Percentiles rank a stretch among this genome's conserved stretches.
phyloP scores from a whole-genome alignment of 2,797 vertebrate genomes.

The Enteromius fasciolatus region DNA sequence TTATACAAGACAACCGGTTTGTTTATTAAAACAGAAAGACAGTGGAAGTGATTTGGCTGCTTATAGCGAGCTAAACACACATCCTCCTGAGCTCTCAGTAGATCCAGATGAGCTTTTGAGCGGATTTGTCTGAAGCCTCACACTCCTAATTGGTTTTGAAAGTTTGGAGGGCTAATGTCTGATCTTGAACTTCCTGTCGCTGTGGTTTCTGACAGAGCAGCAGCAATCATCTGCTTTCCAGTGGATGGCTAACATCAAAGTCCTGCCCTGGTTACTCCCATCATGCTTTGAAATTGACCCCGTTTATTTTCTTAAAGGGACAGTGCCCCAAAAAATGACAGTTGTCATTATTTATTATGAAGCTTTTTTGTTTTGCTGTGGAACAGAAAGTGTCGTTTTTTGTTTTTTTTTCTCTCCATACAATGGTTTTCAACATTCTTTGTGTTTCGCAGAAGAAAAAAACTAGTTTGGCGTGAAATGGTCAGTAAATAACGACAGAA shows the following conservation, averaged over 20 bases:
- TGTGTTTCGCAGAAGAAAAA: neutral
- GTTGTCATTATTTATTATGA: neutral
- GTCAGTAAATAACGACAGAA: neutral
- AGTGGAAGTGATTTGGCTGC: constrained; percentile 34
- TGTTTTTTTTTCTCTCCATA: neutral
- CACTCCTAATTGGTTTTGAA: constrained; percentile 33
- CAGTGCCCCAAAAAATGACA: neutral
- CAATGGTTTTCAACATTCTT: neutral
- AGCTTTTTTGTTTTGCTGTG: neutral
- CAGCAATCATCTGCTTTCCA: neutral
- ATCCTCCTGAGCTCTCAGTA: constrained; percentile 4
- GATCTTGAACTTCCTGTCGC: constrained; percentile 19
- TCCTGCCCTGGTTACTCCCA: neutral
- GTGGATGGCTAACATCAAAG: constrained; percentile 7
- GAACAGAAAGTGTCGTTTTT: neutral
- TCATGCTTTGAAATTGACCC: constrained; percentile 8
- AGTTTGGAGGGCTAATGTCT: constrained; percentile 22
- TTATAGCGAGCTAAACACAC: constrained; percentile 28
- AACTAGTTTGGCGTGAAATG: neutral
- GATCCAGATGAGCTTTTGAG: constrained; percentile 6
- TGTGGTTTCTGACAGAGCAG: neutral
- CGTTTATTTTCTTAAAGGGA: neutral
- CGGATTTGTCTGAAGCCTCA: constrained; percentile 16
- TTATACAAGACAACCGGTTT: constrained; percentile 41
- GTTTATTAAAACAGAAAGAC: constrained; percentile 44